Conservation (phyloP, 2,797 vertebrate genomes). For the Dallia pectoralis region DNA sequence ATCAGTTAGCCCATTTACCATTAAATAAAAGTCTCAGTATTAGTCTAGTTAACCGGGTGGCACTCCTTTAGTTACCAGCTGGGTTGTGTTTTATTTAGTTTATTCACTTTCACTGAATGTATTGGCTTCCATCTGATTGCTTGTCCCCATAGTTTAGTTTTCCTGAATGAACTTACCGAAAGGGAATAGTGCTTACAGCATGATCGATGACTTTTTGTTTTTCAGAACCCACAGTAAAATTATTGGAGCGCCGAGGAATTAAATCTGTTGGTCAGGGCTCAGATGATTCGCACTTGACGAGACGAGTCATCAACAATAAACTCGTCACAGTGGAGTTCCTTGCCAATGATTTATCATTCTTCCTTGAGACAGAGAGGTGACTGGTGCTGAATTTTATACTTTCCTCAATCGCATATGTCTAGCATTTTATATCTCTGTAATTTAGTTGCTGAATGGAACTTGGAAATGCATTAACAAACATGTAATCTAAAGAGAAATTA, state of each 20-base stretch:
- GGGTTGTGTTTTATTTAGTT: too few species aligned
- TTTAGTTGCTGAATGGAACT: not conserved
- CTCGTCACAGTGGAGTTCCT: conserved; percentile 61
- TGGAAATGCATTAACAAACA: not conserved
- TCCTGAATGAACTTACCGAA: too few species aligned
- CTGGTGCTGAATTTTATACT: not conserved
- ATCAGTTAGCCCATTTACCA: too few species aligned
- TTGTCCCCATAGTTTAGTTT: too few species aligned
- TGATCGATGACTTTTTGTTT: not conserved
- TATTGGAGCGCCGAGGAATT: not conserved
- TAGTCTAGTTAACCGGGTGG: too few species aligned
- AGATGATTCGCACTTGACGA: conserved; percentile 25
- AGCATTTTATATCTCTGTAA: not conserved
- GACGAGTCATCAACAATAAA: conserved; percentile 48
- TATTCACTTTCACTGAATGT: too few species aligned
- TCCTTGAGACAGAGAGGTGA: conserved; percentile 71
- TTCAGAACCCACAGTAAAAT: not conserved
- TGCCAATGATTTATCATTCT: conserved; percentile 65
- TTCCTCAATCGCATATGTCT: not conserved
- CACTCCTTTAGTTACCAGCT: too few species aligned
- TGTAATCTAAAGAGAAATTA: not conserved
- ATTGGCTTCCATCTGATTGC: too few species aligned
- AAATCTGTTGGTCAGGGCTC: not conserved
- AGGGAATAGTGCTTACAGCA: not conserved
- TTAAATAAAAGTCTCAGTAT: too few species aligned